phyloP scores from a whole-genome alignment of 2,797 vertebrate genomes.

The Xenentodon cancila region DNA sequence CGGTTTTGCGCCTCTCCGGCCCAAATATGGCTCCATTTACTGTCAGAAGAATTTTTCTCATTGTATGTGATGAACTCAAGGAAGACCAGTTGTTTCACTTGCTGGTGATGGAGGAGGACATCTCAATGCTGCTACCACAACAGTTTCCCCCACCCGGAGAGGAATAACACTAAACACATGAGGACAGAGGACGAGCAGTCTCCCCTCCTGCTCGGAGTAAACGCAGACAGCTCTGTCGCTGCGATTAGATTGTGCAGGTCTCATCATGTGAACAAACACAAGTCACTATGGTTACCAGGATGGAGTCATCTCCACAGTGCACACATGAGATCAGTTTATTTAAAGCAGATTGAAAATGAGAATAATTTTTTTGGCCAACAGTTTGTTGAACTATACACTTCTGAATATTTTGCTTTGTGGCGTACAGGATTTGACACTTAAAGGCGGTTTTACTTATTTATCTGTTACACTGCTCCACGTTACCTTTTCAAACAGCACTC shows the following conservation, averaged over 20 bases:
- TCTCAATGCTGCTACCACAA: constrained; percentile 56
- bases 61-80: constrained; percentile 53
- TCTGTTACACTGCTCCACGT: no score
- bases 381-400: no score
- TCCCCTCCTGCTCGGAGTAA: constrained; percentile 37
- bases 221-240: constrained; percentile 48
- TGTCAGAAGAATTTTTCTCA: constrained; percentile 64
- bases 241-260: constrained; percentile 57
- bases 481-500: no score
- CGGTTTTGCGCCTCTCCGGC: constrained; percentile 37
- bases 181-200: constrained; percentile 35
- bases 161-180: constrained; percentile 41
- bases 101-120: constrained; percentile 29
- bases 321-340: neutral
- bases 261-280: constrained; percentile 59
- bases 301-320: constrained; percentile 34
- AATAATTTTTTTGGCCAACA: no score
- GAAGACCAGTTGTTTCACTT: constrained; percentile 22
- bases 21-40: constrained; percentile 65
- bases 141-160: constrained; percentile 28
- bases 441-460: no score
- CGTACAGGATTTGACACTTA: no score
- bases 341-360: no score
- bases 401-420: no score
- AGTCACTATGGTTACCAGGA: constrained; percentile 37